phyloP scores from a whole-genome alignment of 2,888 invertebrate genomes.

The Girardia tigrina region DNA sequence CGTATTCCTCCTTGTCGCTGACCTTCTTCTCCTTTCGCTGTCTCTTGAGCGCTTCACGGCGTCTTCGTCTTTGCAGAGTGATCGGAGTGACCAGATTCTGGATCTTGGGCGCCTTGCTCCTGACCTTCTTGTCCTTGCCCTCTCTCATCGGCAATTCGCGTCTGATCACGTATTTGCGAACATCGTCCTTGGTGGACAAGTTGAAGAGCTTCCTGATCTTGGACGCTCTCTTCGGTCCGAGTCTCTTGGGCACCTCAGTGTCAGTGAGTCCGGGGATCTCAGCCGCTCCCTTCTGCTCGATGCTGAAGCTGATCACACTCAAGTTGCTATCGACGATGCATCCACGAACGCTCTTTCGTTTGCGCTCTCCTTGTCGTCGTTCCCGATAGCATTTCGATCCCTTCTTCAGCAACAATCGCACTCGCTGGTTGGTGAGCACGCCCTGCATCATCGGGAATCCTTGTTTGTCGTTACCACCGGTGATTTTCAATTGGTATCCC shows the following conservation, averaged over 20 bases:
- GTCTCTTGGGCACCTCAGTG: constrained; percentile 74
- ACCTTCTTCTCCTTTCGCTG: constrained; percentile 67
- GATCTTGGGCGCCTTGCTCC: constrained; percentile 75
- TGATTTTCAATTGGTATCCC: constrained; percentile 81
- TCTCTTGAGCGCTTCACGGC: constrained; percentile 73
- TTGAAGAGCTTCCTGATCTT: constrained; percentile 92
- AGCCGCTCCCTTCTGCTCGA: constrained; percentile 72
- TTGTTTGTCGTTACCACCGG: constrained; percentile 98
- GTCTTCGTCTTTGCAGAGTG: constrained; percentile 71
- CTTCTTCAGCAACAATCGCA: constrained; percentile 80
- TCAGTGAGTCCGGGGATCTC: constrained; percentile 88
- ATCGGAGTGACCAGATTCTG: constrained; percentile 82
- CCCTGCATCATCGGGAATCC: constrained; percentile 99
- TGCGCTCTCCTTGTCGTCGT: constrained; percentile 83
- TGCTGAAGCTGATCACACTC: constrained; percentile 80
- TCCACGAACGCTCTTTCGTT: constrained; percentile 92
- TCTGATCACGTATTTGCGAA: constrained; percentile 85
- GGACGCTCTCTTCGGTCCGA: constrained; percentile 72
- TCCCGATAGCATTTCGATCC: constrained; percentile 88
- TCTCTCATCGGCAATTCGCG: constrained; percentile 2
- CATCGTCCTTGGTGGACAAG: constrained; percentile 86
- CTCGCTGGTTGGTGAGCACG: constrained; percentile 83
- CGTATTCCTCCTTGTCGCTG: constrained; percentile 74
- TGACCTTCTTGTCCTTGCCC: constrained; percentile 36
- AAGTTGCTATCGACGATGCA: constrained; percentile 95